Evolutionary conservation across 1,140 invertebrate species (phyloP).

Genomic region (Brachionus rubens): DNA sequence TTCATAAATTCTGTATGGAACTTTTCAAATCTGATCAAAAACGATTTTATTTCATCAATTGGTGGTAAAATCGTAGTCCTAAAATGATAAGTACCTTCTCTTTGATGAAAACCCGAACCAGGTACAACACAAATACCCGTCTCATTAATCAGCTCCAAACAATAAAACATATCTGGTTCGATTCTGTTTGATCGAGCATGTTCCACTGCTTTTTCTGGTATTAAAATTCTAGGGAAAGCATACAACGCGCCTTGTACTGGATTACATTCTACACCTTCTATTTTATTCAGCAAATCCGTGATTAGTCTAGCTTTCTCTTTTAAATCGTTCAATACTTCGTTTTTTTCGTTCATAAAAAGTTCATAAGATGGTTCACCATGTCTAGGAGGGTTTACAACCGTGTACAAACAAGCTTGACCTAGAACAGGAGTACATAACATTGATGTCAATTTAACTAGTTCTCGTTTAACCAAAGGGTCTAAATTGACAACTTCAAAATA

Average conservation of each 20-base stretch:
- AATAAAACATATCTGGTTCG: slow-evolving; percentile 86
- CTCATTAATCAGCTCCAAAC: slow-evolving; percentile 83
- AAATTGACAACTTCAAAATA: slow-evolving; percentile 87
- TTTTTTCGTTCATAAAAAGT: slow-evolving; percentile 69
- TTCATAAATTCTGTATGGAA: slow-evolving; percentile 84
- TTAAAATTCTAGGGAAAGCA: slow-evolving; percentile 71
- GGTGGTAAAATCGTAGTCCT: slow-evolving; percentile 84
- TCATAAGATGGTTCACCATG: slow-evolving; percentile 74
- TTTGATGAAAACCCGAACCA: slow-evolving; percentile 90
- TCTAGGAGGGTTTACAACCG: slow-evolving; percentile 75
- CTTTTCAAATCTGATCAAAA: slow-evolving; percentile 77
- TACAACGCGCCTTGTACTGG: slow-evolving; percentile 82
- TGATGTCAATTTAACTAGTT: slow-evolving; percentile 88
- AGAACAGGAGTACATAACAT: slow-evolving; percentile 86
- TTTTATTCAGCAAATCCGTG: slow-evolving; percentile 81
- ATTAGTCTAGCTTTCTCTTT: slow-evolving; percentile 75
- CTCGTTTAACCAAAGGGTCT: slow-evolving; percentile 71
- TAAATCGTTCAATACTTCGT: slow-evolving; percentile 73
- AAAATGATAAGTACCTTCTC: slow-evolving; percentile 88
- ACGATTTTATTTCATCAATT: slow-evolving; percentile 74
- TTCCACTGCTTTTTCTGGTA: slow-evolving; percentile 61
- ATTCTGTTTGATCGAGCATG: slow-evolving; percentile 53
- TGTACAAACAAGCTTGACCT: slow-evolving; percentile 71
- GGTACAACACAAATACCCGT: slow-evolving; percentile 85
- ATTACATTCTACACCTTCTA: slow-evolving; percentile 83